These are phyloP conservation scores for Cynoglossus semilaevis DNA, from an alignment of 2,113 vertebrate genomes.

Conservation along the genomic window DNA sequence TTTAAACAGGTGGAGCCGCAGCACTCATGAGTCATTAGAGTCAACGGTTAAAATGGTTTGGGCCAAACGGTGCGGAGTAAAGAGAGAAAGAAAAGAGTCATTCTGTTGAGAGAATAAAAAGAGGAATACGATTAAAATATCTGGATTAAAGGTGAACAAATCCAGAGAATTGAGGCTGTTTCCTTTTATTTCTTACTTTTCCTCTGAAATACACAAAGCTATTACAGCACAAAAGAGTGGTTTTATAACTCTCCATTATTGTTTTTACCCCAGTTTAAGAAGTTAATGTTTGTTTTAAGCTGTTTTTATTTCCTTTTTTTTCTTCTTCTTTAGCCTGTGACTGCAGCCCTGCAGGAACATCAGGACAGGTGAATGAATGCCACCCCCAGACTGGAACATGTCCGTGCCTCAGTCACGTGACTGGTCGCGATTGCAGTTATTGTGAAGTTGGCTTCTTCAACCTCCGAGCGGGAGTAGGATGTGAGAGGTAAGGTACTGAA, in stretches of 20 bases:
- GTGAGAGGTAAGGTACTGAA: constrained; percentile 75
- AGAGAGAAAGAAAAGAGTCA: not conserved
- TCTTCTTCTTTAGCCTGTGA: constrained; percentile 79
- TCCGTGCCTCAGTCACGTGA: constrained; percentile 81
- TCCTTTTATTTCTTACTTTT: constrained; percentile 19
- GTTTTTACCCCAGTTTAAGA: not conserved
- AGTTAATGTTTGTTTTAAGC: not conserved
- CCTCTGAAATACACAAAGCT: not conserved
- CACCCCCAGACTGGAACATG: constrained; percentile 81
- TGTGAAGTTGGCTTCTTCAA: constrained; percentile 83
- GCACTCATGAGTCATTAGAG: constrained; percentile 23
- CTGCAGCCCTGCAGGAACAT: constrained; percentile 76
- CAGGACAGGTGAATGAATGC: constrained; percentile 64
- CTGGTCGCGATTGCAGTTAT: constrained; percentile 76
- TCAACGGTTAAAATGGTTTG: constrained; percentile 11
- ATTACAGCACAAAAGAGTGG: no score
- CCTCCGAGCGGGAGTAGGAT: constrained; percentile 78
- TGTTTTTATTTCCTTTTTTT: constrained; percentile 14
- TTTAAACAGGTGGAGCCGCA: constrained; percentile 11
- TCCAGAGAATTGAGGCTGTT: constrained; percentile 12
- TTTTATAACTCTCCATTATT: no score
- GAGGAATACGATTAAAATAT: constrained; percentile 24
- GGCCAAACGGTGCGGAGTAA: constrained; percentile 22
- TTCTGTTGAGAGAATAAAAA: not conserved
- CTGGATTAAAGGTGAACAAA: constrained; percentile 22